These are phyloP conservation scores for Canis aureus DNA, from an alignment of 2,113 vertebrate species.

Conservation along the genomic window DNA sequence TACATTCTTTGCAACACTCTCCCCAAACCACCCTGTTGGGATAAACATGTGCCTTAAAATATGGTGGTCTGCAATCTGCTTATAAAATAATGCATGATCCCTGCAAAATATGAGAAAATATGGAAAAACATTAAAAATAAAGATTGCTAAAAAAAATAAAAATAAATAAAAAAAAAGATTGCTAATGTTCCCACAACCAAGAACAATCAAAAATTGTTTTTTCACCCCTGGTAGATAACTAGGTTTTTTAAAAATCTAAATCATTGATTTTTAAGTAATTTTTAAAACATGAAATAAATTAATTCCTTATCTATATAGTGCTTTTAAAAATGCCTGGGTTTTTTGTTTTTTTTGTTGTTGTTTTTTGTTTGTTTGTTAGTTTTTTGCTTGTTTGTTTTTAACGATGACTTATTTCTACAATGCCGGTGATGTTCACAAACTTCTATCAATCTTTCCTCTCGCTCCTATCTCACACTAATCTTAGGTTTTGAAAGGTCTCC, in stretches of 20 bases:
- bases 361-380: background rate
- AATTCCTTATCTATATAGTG: slow-evolving; percentile 47
- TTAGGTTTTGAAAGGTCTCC: background rate
- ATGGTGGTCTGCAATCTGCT: background rate
- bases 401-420: background rate
- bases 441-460: background rate
- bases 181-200: background rate
- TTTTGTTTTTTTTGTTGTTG: background rate
- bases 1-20: background rate
- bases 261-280: slow-evolving; percentile 65
- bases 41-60: background rate
- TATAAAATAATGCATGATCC: background rate
- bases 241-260: background rate
- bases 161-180: background rate
- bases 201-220: slow-evolving; percentile 26
- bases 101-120: background rate
- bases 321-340: background rate
- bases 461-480: background rate
- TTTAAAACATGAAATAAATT: slow-evolving; percentile 64
- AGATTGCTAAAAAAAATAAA: background rate
- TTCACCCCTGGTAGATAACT: background rate
- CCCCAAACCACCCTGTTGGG: rapidly evolving
- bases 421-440: background rate
- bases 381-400: background rate
- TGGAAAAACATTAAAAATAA: background rate